Conservation (phyloP, 92 coral and sea anemone species). For the Phenganax subtilis region DNA sequence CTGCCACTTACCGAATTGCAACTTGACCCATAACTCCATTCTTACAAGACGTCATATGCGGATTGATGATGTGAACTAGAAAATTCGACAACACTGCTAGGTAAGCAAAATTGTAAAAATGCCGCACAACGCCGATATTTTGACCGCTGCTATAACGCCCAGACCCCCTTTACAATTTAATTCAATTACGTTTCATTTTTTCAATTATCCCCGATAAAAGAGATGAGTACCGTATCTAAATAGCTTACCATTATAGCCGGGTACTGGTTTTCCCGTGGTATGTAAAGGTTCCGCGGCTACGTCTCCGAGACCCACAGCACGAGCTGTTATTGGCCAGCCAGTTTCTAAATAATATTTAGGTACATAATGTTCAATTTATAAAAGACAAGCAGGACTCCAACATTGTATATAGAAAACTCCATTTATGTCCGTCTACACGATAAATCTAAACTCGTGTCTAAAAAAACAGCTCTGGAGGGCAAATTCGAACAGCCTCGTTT, state of each 20-base stretch:
- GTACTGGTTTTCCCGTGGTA: slow-evolving; percentile 94
- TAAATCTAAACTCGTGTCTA: too few relatives aligned
- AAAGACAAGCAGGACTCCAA: background rate
- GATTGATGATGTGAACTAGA: slow-evolving; percentile 65
- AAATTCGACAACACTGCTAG: background rate
- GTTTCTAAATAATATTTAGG: slow-evolving; percentile 56
- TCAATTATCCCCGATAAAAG: too few relatives aligned
- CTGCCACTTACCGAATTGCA: slow-evolving; percentile 61
- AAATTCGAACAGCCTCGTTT: too few relatives aligned
- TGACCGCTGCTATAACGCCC: too few relatives aligned
- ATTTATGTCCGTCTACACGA: background rate
- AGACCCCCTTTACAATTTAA: too few relatives aligned
- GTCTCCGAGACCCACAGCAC: slow-evolving; percentile 88
- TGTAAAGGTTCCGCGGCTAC: slow-evolving; percentile 88
- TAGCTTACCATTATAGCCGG: slow-evolving; percentile 72
- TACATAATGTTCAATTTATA: background rate
- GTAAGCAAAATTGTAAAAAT: too few relatives aligned
- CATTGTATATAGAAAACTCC: background rate
- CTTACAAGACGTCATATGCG: slow-evolving; percentile 65
- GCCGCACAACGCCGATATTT: too few relatives aligned
- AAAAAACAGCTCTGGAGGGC: too few relatives aligned
- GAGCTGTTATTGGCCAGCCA: slow-evolving; percentile 99
- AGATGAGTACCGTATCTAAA: too few relatives aligned
- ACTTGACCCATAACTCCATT: slow-evolving; percentile 87
- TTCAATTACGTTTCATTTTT: too few relatives aligned